phyloP scores from a whole-genome alignment of 2,113 vertebrate species.

The Onychostoma macrolepis region DNA sequence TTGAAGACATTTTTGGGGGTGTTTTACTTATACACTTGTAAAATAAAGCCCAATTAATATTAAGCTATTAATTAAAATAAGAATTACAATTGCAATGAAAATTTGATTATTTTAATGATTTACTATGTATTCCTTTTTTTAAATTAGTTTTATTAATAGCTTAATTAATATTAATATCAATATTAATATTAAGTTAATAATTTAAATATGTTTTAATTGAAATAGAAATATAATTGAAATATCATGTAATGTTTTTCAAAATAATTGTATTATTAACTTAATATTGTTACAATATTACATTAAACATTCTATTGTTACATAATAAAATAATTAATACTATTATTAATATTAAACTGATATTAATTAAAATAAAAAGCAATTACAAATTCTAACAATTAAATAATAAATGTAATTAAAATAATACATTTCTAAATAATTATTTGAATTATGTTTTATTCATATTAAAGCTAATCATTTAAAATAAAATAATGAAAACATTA shows the following conservation, averaged over 20 bases:
- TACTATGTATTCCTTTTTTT: not conserved
- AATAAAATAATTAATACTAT: not conserved
- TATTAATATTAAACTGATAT: not conserved
- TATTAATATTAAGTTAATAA: not conserved
- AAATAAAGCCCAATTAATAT: not conserved
- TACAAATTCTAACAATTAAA: too few relatives aligned
- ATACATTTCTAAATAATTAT: too few relatives aligned
- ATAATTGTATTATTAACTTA: not conserved
- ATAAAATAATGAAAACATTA: too few relatives aligned
- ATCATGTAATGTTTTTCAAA: not conserved
- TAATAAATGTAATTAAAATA: too few relatives aligned
- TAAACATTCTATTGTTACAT: not conserved
- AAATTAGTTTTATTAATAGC: not conserved
- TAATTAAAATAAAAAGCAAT: too few relatives aligned
- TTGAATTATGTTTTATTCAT: too few relatives aligned
- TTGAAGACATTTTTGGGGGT: rapidly evolving
- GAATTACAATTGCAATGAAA: not conserved
- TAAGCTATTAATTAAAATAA: not conserved
- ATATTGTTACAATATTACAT: not conserved
- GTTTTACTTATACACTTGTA: not conserved
- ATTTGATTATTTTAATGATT: not conserved
- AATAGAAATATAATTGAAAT: too few relatives aligned
- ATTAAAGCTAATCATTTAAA: too few relatives aligned
- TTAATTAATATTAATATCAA: not conserved
- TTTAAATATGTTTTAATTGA: too few relatives aligned